Percentiles rank a stretch among this genome's conserved stretches.
Evolutionary conservation across 2,797 vertebrate genomes (phyloP).

Genomic region (Myotis vivesi): DNA sequence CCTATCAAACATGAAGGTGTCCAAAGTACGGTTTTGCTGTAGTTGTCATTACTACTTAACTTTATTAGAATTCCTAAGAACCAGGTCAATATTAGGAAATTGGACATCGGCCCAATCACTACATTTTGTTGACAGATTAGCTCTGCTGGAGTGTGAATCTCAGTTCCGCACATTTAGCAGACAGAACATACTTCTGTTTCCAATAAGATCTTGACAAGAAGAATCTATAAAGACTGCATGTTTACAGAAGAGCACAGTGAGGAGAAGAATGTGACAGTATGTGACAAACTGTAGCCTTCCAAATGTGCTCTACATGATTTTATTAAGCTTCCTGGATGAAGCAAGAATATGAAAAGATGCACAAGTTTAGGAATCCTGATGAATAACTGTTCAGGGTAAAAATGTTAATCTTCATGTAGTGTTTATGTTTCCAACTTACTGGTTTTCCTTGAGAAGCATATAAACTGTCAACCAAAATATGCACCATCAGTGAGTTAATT

Average conservation of each 20-base stretch:
- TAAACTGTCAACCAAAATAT: not conserved
- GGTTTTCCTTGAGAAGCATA: not conserved
- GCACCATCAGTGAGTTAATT: not conserved
- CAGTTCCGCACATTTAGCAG: slow-evolving; percentile 32
- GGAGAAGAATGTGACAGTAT: not conserved
- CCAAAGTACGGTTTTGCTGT: not conserved
- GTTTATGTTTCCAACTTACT: slow-evolving; percentile 2
- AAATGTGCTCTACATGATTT: not conserved
- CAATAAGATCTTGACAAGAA: slow-evolving; percentile 66
- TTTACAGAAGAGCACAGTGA: slow-evolving; percentile 13
- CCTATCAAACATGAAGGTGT: slow-evolving; percentile 35
- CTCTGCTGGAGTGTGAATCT: slow-evolving; percentile 32
- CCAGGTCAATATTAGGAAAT: slow-evolving; percentile 62
- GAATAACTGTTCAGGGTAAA: not conserved
- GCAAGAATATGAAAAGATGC: not conserved
- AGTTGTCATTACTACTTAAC: slow-evolving; percentile 16
- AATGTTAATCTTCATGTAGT: slow-evolving; percentile 12
- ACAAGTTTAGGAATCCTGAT: not conserved
- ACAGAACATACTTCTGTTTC: slow-evolving; percentile 62
- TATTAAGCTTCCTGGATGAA: not conserved
- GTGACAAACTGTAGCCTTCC: slow-evolving; percentile 28
- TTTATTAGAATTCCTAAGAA: slow-evolving; percentile 62
- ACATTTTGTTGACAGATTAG: slow-evolving; percentile 61
- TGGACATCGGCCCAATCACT: slow-evolving; percentile 53
- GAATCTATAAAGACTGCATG: slow-evolving; percentile 50